phyloP scores from a whole-genome alignment of 2,888 invertebrate genomes.

The Diarsia brunnea region DNA sequence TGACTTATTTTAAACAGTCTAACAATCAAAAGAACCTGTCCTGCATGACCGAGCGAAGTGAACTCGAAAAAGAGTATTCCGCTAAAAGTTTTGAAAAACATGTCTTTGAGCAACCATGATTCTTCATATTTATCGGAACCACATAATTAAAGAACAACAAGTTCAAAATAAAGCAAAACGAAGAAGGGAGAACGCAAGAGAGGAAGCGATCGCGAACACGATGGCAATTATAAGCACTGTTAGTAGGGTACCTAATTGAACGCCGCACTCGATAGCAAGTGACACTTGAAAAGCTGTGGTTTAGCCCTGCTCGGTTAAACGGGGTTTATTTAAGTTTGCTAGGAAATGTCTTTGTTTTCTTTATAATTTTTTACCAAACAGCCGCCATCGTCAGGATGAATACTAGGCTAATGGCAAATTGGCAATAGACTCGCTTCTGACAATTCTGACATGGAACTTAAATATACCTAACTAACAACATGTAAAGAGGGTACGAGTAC shows the following conservation, averaged over 20 bases:
- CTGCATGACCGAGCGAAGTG: no score
- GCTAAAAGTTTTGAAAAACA: background rate
- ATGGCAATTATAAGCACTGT: slow-evolving; percentile 69
- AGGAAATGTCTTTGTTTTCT: slow-evolving; percentile 4
- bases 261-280: slow-evolving; percentile 61
- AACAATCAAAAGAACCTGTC: background rate
- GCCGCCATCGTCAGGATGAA: background rate
- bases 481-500: background rate
- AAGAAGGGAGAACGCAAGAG: slow-evolving; percentile 4
- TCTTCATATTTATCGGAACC: background rate
- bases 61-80: no score
- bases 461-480: background rate
- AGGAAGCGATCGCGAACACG: slow-evolving; percentile 69
- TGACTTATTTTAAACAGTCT: no score
- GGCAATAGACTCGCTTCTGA: background rate
- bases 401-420: background rate
- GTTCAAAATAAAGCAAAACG: background rate
- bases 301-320: slow-evolving; percentile 30
- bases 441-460: background rate
- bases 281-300: slow-evolving; percentile 67
- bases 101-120: background rate
- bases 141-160: background rate
- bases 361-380: background rate
- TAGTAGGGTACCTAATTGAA: slow-evolving; percentile 65
- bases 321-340: slow-evolving; percentile 27